Conservation (phyloP, 2,797 vertebrate species). For the Arnoldichthys spilopterus region DNA sequence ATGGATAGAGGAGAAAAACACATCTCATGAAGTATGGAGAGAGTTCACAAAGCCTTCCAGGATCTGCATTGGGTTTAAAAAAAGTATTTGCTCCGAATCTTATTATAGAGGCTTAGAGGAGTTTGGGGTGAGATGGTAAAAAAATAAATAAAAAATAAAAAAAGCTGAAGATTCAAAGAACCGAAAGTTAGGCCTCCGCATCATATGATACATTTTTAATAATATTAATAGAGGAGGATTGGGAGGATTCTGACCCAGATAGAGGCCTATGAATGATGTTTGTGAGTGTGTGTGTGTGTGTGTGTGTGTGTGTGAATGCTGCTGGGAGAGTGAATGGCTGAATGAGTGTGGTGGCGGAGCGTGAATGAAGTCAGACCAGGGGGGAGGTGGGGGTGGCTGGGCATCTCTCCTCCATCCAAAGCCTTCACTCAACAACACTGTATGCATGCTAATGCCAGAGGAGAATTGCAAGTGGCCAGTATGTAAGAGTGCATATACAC, state of each 20-base stretch:
- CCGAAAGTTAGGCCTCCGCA: conserved; percentile 29
- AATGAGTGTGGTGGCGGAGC: conserved; percentile 44
- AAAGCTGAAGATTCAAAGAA: conserved; percentile 27
- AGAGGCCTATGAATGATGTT: conserved; percentile 58
- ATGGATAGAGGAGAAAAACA: conserved; percentile 51
- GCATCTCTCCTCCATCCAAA: conserved; percentile 27
- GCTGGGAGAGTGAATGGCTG: conserved; percentile 50
- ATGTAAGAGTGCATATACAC: not conserved
- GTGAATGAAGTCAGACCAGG: conserved; percentile 43
- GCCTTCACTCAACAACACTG: conserved; percentile 22
- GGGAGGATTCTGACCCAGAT: conserved; percentile 69
- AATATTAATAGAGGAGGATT: conserved; percentile 67
- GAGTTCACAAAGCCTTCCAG: conserved; percentile 52
- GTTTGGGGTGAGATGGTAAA: conserved; percentile 18
- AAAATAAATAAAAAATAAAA: conserved; percentile 26
- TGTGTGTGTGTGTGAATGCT: conserved; percentile 29
- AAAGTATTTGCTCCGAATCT: conserved; percentile 53
- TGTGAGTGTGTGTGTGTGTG: conserved; percentile 42
- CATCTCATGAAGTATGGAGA: conserved; percentile 1
- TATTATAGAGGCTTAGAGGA: conserved; percentile 18
- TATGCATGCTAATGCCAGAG: conserved; percentile 40
- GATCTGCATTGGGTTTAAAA: conserved; percentile 27
- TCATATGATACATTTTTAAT: conserved; percentile 60
- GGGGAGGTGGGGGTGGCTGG: not conserved
- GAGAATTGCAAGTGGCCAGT: conserved; percentile 1